Percentiles rank a stretch among this genome's conserved stretches.
phyloP scores from a whole-genome alignment of 2,113 vertebrate genomes.

The Hemiprocne comata region DNA sequence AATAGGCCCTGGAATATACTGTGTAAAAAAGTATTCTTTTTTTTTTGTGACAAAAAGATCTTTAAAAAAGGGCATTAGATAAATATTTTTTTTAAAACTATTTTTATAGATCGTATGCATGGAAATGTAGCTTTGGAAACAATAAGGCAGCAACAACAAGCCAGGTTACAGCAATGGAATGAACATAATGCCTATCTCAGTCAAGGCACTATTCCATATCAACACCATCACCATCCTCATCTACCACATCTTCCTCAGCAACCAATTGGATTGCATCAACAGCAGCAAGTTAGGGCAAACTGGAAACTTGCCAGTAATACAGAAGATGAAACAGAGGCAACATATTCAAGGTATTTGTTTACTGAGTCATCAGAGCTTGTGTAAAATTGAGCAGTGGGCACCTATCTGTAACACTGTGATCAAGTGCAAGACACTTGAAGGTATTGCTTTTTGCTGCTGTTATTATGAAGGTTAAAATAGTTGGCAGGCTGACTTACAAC shows the following conservation, averaged over 20 bases:
- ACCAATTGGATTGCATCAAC: conserved; percentile 87
- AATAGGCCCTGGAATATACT: conserved; percentile 55
- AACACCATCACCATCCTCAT: conserved; percentile 86
- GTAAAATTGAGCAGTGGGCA: not conserved
- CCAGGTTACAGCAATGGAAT: conserved; percentile 91
- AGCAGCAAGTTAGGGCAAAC: conserved; percentile 86
- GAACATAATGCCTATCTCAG: conserved; percentile 89
- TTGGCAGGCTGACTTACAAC: conserved; percentile 25
- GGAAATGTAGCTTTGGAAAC: conserved; percentile 88
- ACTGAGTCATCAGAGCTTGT: conserved; percentile 31
- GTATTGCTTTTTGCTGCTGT: conserved; percentile 42
- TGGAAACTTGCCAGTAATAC: conserved; percentile 88
- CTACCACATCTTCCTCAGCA: conserved; percentile 90
- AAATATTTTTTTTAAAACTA: conserved; percentile 23
- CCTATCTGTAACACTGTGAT: conserved; percentile 55
- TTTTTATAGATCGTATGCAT: conserved; percentile 83
- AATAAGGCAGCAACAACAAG: conserved; percentile 88
- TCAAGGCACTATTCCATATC: conserved; percentile 86
- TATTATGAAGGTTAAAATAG: conserved; percentile 13
- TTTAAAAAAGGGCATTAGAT: conserved; percentile 44
- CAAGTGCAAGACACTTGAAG: conserved; percentile 31
- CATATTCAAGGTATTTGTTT: conserved; percentile 86
- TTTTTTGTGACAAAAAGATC: conserved; percentile 4
- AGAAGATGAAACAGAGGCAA: conserved; percentile 87
- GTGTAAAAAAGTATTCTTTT: conserved; percentile 37